These are phyloP conservation scores for Aplodontia rufa DNA, from an alignment of 2,113 vertebrate species.

Conservation along the genomic window DNA sequence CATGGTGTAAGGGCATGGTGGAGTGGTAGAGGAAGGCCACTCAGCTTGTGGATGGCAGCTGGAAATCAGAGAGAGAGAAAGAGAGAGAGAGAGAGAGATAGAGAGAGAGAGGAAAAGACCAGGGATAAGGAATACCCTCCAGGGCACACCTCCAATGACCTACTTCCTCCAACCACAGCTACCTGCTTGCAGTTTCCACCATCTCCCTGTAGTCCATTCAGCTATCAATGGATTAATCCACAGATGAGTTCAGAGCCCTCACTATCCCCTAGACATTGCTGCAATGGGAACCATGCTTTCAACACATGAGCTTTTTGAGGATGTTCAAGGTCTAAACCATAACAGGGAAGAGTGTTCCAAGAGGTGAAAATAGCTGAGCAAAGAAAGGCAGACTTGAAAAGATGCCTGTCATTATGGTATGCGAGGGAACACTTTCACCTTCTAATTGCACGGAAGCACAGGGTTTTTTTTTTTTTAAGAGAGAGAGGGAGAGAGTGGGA, in stretches of 20 bases:
- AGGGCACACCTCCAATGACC: not conserved
- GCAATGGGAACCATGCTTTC: no score
- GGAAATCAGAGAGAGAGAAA: not conserved
- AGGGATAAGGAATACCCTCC: not conserved
- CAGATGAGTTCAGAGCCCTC: no score
- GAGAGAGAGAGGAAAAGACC: not conserved
- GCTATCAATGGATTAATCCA: no score
- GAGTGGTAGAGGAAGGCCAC: not conserved
- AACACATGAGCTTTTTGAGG: not conserved
- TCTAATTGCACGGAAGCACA: no score
- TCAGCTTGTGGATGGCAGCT: not conserved
- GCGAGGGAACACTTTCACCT: not conserved
- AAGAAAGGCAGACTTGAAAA: not conserved
- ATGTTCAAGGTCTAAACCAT: not conserved
- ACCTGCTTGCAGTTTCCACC: no score
- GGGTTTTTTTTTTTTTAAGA: no score
- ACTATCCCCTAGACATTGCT: no score
- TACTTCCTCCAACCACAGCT: not conserved
- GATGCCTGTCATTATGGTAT: no score
- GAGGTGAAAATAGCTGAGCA: not conserved
- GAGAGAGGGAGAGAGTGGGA: no score
- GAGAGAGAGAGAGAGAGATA: not conserved
- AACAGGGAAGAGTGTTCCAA: not conserved
- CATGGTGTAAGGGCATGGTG: not conserved
- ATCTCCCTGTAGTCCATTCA: no score